These are phyloP conservation scores for Lasioglossum albipes DNA, from an alignment of 1,140 invertebrate genomes.

Conservation along the genomic window DNA sequence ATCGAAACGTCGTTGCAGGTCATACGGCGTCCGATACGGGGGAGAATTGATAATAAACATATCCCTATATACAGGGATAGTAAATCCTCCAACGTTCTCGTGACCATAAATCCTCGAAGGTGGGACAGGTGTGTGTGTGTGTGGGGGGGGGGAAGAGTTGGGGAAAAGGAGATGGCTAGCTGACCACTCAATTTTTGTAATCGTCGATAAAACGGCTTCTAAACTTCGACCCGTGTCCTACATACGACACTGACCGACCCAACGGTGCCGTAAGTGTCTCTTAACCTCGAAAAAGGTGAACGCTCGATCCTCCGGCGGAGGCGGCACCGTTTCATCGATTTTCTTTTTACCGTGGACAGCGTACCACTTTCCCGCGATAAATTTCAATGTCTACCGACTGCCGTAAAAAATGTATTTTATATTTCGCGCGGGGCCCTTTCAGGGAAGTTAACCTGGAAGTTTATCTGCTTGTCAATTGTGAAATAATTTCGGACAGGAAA, in stretches of 20 bases:
- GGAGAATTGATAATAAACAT: conserved; percentile 16
- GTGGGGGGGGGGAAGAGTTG: no score
- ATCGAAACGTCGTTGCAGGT: neutral
- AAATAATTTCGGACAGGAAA: no score
- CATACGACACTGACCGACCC: neutral
- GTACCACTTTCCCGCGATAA: no score
- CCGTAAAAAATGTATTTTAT: no score
- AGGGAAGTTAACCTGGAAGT: no score
- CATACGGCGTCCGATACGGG: neutral
- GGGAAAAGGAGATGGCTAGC: no score
- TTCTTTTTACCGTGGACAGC: no score
- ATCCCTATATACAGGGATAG: neutral
- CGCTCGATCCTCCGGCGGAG: neutral
- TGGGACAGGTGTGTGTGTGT: no score
- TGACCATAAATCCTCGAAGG: neutral
- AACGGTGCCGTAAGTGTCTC: neutral
- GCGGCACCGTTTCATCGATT: neutral
- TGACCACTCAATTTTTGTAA: conserved; percentile 17
- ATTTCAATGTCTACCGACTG: no score
- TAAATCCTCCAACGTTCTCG: neutral
- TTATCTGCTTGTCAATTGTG: no score
- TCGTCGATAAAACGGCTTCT: conserved; percentile 15
- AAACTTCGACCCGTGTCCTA: neutral
- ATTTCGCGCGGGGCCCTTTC: no score
- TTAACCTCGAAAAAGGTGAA: conserved; percentile 2